Base-by-base conservation (phyloP, 2,113 vertebrate species). In the Engystomops pustulosus region DNA sequence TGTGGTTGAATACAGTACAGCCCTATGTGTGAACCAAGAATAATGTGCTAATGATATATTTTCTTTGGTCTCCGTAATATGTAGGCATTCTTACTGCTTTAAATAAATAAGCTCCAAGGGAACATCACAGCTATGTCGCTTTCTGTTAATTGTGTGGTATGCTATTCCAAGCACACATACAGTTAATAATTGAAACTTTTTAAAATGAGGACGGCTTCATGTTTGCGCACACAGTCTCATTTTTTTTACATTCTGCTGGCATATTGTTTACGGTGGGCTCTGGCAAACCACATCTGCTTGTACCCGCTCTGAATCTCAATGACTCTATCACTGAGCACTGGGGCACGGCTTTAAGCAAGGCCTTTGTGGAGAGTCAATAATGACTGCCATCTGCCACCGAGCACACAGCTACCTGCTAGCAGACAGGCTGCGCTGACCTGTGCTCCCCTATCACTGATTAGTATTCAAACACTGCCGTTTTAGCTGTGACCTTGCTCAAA, bases 301-400 rank as follows among this genome's bases (percentile, higher is more conserved):
- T 89, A 86, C 89, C 92, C 88, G 92, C 91, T 74, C 90, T 36
- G 94, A 94, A 95, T 95, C 93, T 94, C 93, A 95, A 94, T 95
- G 87, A 89, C 93, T 94, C 91, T 34, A 94, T 94, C 92, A 92
- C 86, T 89, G 88, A 87, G 90, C 89, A 60, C 81, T 88, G 0
- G 88, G 87, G 91, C 91, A 90, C 68, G 91, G 90, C 91, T 89
- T 90, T 87, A 88, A 87, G 84, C 88, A 87, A 91, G 93, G 93
- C 92, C 92, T 93, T 94, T 94, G 93, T 92, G 91, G 91, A 91
- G 87, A 90, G 91, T 90, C 89, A 91, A 93, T 95, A 94, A 95
- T 95, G 93, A 91, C 91, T 93, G 93, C 94, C 94, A 95, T 94
- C 93, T 95, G 94, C 92, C 92, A 93, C 90, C 58, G 90, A 93